These are phyloP conservation scores for Clarias batrachus DNA, from an alignment of 2,113 vertebrate genomes.

Conservation along the genomic window DNA sequence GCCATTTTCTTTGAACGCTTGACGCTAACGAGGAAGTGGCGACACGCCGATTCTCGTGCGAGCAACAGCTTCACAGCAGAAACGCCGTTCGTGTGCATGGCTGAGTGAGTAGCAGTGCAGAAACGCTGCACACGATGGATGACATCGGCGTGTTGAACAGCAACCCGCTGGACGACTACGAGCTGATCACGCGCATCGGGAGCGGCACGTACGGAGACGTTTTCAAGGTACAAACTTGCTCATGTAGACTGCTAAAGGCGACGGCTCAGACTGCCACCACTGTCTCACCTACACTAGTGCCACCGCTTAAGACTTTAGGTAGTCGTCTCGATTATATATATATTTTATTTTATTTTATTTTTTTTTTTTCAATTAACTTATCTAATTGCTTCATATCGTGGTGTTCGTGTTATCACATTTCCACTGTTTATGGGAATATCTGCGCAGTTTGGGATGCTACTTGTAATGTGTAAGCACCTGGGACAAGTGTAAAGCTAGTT, in stretches of 20 bases:
- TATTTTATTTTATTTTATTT: too few relatives aligned
- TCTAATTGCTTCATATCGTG: not conserved
- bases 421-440: not conserved
- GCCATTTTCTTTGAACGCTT: conserved; percentile 32
- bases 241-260: too few relatives aligned
- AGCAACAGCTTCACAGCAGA: not conserved
- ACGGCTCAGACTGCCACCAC: not conserved
- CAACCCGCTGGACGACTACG: conserved; percentile 75
- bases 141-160: conserved; percentile 67
- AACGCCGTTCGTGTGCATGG: not conserved
- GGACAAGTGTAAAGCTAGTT: not conserved
- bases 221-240: conserved; percentile 68
- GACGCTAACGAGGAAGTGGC: conserved; percentile 53
- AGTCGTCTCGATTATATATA: not conserved
- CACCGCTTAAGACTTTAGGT: not conserved
- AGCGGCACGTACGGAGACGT: conserved; percentile 79
- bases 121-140: conserved; percentile 48
- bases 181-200: conserved; percentile 75
- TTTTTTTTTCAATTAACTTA: not conserved
- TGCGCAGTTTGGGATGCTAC: not conserved
- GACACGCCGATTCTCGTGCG: conserved; percentile 14
- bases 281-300: not conserved
- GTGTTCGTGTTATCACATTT: not conserved
- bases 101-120: not conserved
- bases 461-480: not conserved